A percentile compares a stretch with the other conserved stretches of the same genome.
Evolutionary conservation across 2,888 invertebrate species (phyloP).

Genomic region (Charanyca ferruginea): DNA sequence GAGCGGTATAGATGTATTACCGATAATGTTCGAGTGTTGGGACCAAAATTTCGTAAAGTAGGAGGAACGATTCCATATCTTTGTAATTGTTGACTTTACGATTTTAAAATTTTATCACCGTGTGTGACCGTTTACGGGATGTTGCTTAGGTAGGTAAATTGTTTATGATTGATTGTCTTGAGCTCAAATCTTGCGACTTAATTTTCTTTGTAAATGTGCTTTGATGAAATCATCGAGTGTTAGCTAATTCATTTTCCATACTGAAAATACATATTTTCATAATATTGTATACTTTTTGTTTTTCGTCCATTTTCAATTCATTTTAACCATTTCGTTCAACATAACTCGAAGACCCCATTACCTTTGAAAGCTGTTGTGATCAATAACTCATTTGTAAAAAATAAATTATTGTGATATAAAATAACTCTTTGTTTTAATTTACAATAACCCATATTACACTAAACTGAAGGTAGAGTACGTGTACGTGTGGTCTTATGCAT

Average conservation of each 20-base stretch:
- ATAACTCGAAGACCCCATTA: constrained; percentile 78
- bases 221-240: constrained; percentile 64
- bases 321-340: constrained; percentile 81
- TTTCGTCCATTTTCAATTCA: constrained; percentile 74
- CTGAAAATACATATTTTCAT: constrained; percentile 65
- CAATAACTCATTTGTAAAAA: constrained; percentile 90
- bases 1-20: constrained; percentile 63
- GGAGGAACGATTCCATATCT: constrained; percentile 73
- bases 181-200: constrained; percentile 85
- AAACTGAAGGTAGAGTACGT: background rate
- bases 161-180: constrained; percentile 77
- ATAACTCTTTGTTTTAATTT: constrained; percentile 65
- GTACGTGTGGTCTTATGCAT: no score
- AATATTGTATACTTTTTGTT: constrained; percentile 72
- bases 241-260: constrained; percentile 61
- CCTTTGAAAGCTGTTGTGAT: constrained; percentile 89
- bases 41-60: constrained; percentile 86
- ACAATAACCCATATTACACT: background rate
- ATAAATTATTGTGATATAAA: constrained; percentile 91
- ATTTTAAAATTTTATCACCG: constrained; percentile 85
- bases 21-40: constrained; percentile 77
- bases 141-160: constrained; percentile 86
- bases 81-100: constrained; percentile 80
- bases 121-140: constrained; percentile 83
- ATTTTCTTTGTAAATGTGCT: constrained; percentile 70